Evolutionary conservation across 23 tunicate genomes (phyloP), one percentile per base, ranked within the genome.

Genomic region (Phallusia fumigata): DNA sequence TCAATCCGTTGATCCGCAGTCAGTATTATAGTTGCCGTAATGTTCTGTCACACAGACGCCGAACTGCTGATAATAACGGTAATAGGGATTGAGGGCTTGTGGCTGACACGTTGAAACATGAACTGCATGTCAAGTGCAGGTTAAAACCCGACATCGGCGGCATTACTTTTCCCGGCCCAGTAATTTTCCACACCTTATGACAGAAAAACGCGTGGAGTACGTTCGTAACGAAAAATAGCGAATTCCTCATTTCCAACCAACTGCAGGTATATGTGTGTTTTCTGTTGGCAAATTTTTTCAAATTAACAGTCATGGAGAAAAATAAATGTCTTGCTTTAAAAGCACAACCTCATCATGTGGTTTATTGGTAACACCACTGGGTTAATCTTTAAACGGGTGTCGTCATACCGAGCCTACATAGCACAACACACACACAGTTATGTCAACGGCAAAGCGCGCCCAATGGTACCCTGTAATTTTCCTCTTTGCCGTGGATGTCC

Each of bases 401-500:
- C 47, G 47, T 40, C 47, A 40, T 40, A 40, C 47, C 47, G 47
- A 40, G 5, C 47, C 47, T 10, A 10, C 47, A 40, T 40, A 40
- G 10, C 47, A 40, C 28, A 58, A 58, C 69, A 58, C 13, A 58
- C 69, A 40, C 16, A 6, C 15, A 8, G 69, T 58, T 22, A 58
- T 58, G 69, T 5, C 69, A 58, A 58, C 69, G 69, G 28, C 69
- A 58, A 58, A 58, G 69, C 69, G 69, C 69, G 69, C 69, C 69
- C 69, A 58, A 58, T 58, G 69, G 69, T 16, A 58, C 69, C 69
- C 69, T 11, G 28, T 58, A 58, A 58, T 58, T 58, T 58, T 58
- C 69, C 69, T 58, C 69, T 58, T 16, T 21, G 69, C 69, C 28
- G 69, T 58, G 69, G 26, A 24, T 22, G 69, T 24, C 69, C 28